phyloP scores from a whole-genome alignment of 2,888 invertebrate species.

The Agonopterix arenella region DNA sequence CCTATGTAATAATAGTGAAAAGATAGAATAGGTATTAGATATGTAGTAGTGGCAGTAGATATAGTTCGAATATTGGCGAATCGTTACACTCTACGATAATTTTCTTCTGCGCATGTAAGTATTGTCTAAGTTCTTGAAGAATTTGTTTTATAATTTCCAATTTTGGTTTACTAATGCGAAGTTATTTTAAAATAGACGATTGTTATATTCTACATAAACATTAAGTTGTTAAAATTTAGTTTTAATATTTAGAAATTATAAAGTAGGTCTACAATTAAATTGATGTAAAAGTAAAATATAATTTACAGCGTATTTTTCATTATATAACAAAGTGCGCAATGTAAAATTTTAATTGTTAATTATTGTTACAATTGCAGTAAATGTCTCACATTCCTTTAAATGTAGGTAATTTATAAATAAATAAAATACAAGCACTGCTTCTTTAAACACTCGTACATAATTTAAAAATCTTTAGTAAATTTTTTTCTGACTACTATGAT shows the following conservation, averaged over 20 bases:
- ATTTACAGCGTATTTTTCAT: not conserved
- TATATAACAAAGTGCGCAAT: not conserved
- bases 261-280: not conserved
- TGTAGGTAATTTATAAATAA: conserved; percentile 15
- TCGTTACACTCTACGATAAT: not conserved
- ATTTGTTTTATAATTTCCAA: not conserved
- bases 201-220: not conserved
- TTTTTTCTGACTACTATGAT: not conserved
- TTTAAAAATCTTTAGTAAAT: not conserved
- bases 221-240: not conserved
- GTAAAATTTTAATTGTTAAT: conserved; percentile 14
- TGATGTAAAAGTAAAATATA: not conserved
- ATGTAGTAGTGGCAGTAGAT: conserved; percentile 21
- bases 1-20: conserved; percentile 21
- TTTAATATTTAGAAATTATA: not conserved
- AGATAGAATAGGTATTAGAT: conserved; percentile 25
- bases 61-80: not conserved
- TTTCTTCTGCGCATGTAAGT: not conserved
- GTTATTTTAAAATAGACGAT: not conserved
- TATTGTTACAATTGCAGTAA: conserved; percentile 3
- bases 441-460: not conserved
- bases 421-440: not conserved
- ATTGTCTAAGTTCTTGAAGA: not conserved
- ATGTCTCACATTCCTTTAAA: not conserved
- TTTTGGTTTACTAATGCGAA: not conserved